These are phyloP conservation scores for Tenthredo livida DNA, from an alignment of 2,888 invertebrate genomes.

Conservation along the genomic window DNA sequence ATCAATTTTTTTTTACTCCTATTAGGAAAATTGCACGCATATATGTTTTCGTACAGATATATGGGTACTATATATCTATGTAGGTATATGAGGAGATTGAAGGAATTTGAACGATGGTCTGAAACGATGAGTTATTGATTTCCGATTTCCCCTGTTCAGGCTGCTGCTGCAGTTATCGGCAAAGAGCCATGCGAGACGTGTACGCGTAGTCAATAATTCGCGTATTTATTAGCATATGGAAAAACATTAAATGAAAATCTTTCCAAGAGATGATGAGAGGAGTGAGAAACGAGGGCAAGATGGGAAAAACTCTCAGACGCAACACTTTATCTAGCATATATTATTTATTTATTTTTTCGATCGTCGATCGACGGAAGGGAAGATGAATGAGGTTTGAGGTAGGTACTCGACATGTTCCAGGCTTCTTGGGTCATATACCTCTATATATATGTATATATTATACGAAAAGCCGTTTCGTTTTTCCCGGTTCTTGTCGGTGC, in stretches of 20 bases:
- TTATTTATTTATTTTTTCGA: slow-evolving; percentile 2
- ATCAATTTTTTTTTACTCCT: slow-evolving; percentile 1
- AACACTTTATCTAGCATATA: neutral
- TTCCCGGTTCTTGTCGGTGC: slow-evolving; percentile 27
- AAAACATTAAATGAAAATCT: neutral
- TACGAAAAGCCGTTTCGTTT: slow-evolving; percentile 8
- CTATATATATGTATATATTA: neutral
- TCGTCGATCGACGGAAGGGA: neutral
- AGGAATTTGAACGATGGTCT: slow-evolving; percentile 22
- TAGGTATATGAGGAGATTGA: slow-evolving; percentile 1
- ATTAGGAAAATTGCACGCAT: slow-evolving; percentile 35
- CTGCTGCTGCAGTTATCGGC: slow-evolving; percentile 23
- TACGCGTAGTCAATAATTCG: slow-evolving; percentile 17
- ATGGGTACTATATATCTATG: neutral
- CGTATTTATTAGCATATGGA: neutral
- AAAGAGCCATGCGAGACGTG: slow-evolving; percentile 13
- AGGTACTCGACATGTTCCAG: neutral
- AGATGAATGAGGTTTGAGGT: slow-evolving; percentile 26
- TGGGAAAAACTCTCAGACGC: neutral
- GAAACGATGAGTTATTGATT: slow-evolving; percentile 45
- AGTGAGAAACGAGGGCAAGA: too few relatives aligned
- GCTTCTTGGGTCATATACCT: slow-evolving; percentile 2
- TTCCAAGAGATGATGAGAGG: neutral
- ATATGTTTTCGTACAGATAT: neutral
- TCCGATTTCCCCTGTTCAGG: slow-evolving; percentile 39